Base-by-base conservation (phyloP, 2,797 vertebrate species). In the Sphenopsis melanotis region DNA sequence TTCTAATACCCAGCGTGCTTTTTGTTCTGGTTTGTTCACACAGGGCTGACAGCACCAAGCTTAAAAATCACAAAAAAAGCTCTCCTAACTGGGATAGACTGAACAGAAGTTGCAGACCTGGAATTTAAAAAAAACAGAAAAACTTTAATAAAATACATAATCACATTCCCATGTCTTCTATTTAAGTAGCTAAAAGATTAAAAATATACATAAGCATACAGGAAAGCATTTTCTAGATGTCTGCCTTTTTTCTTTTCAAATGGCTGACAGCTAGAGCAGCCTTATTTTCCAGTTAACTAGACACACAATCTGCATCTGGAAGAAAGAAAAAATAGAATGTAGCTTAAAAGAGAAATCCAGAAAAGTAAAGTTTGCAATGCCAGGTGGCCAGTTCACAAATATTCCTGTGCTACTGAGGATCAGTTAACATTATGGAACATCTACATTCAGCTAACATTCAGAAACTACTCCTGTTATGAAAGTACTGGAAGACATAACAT, bases 21-120 rank as follows among this genome's bases (percentile, higher is more conserved):
- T 88, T 89, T 4, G 4, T 30, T 93, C 91, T 83, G 75, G 52
- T 95, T 96, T 96, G 87, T 77, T 94, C 90, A 93, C 78, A 92
- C 87, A 61, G 94, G 72, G 88, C 46, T 78, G 74, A 77, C 77
- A 96, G 90, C 94, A 83, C 75, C 90, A 97, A 94, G 61, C 88
- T 96, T 87, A 95, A 94, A 95, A 87, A 78, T 95, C 94, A 97
- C 52, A 93, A 72, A 93, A 64, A 93, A 87, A 36, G 57, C 57
- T 94, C 96, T 96, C 23, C 18, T 29, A 95, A 75, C 72, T 93
- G 84, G 92, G 76, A 80, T 22, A 56, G 3, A 15, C 12, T 1
- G 5, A 84, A 91, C 19, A 91, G 76, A 90, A 96, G 96, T 8
- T 96, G 70, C 42, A 95, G 82, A 95, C 93, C 98, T 98, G 95